These are phyloP conservation scores for Saturnia pavonia DNA, from an alignment of 2,888 invertebrate genomes.

Conservation along the genomic window DNA sequence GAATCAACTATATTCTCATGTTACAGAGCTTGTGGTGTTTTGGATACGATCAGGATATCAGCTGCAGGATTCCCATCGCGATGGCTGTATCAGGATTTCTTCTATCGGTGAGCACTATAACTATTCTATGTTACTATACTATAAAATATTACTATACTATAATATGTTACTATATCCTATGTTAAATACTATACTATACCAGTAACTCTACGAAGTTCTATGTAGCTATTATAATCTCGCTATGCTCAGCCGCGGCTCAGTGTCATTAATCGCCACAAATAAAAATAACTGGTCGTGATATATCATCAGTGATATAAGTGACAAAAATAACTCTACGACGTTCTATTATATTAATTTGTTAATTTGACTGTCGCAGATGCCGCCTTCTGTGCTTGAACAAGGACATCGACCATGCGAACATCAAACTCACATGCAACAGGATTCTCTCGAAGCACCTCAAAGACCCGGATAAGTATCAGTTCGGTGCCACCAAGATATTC, in stretches of 20 bases:
- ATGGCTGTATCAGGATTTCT: constrained; percentile 89
- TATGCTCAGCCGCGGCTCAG: too few relatives aligned
- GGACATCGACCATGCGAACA: constrained; percentile 88
- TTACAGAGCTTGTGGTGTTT: constrained; percentile 95
- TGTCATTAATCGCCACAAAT: too few relatives aligned
- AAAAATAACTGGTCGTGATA: too few relatives aligned
- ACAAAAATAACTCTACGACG: too few relatives aligned
- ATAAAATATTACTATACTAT: too few relatives aligned
- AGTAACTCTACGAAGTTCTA: too few relatives aligned
- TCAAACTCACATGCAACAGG: constrained; percentile 89
- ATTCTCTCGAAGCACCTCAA: constrained; percentile 90
- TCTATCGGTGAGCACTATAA: constrained; percentile 68
- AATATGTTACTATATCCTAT: too few relatives aligned
- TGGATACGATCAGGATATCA: constrained; percentile 98
- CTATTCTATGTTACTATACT: background rate
- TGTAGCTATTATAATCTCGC: too few relatives aligned
- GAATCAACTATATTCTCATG: background rate
- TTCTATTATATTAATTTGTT: too few relatives aligned
- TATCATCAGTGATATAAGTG: too few relatives aligned
- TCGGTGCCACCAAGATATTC: constrained; percentile 99
- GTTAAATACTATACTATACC: too few relatives aligned
- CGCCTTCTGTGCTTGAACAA: constrained; percentile 90
- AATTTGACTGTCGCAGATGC: constrained; percentile 86
- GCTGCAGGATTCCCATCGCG: constrained; percentile 98
- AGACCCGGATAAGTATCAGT: constrained; percentile 95